Evolutionary conservation across 2,888 invertebrate genomes (phyloP).

Genomic region (Liopterus haemorrhoidalis): DNA sequence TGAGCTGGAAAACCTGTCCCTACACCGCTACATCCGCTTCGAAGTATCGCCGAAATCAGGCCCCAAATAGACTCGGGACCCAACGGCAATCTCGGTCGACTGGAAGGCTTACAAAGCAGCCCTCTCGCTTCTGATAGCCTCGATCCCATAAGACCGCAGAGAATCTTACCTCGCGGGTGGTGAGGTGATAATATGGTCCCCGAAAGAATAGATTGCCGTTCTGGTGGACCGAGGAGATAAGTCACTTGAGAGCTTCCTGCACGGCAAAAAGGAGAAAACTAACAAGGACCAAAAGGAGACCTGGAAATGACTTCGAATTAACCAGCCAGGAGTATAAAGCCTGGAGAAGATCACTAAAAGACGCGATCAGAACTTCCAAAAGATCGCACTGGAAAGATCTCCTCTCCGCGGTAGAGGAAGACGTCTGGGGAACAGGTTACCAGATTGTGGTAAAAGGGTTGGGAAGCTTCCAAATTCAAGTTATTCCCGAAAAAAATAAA

Average conservation of each 20-base stretch:
- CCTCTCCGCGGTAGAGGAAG: background rate
- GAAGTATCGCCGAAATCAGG: background rate
- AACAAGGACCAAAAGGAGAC: background rate
- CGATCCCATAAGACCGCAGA: no score
- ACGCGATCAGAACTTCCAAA: background rate
- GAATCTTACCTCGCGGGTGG: no score
- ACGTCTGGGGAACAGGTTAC: conserved; percentile 3
- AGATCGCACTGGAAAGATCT: background rate
- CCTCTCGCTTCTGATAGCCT: no score
- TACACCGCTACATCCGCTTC: conserved; percentile 6
- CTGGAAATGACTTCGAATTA: background rate
- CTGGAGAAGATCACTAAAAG: background rate
- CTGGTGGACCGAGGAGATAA: no score
- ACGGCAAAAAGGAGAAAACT: background rate
- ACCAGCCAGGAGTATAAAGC: background rate
- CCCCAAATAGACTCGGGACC: no score
- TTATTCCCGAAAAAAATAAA: no score
- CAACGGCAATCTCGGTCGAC: no score
- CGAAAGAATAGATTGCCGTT: no score
- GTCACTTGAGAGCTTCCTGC: no score
- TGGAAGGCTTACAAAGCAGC: no score
- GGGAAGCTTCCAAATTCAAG: no score
- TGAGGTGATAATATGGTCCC: no score
- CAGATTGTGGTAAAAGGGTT: conserved; percentile 6
- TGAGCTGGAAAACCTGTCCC: background rate